Conservation (phyloP, 2,113 vertebrate genomes). For the Regulus satrapa region DNA sequence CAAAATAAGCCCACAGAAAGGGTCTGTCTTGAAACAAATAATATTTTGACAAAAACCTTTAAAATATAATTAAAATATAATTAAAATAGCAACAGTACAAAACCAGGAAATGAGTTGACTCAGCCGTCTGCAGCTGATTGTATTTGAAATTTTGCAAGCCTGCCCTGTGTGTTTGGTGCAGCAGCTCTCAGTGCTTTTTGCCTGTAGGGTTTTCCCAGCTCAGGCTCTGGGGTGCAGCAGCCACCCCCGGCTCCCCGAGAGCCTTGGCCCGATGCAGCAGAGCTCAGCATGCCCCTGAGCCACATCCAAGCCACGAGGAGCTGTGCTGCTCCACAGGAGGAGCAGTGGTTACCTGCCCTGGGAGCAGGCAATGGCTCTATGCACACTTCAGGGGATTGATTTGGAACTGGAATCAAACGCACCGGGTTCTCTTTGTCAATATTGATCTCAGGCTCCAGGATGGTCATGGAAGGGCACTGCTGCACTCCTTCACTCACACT, state of each 20-base stretch:
- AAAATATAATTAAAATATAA: neutral
- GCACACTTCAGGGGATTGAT: accelerated
- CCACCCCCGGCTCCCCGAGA: neutral
- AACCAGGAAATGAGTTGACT: neutral
- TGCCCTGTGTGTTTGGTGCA: neutral
- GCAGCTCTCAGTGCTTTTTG: neutral
- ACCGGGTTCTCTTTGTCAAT: constrained; percentile 80
- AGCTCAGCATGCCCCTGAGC: neutral
- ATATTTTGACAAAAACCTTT: neutral
- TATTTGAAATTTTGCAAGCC: too few relatives aligned
- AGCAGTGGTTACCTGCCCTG: accelerated
- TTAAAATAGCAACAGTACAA: neutral
- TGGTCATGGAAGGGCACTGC: constrained; percentile 88
- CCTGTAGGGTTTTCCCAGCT: too few relatives aligned
- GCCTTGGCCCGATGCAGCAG: neutral
- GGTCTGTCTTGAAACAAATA: neutral
- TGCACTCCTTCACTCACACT: constrained; percentile 78
- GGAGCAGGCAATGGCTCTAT: accelerated
- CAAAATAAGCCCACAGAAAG: neutral
- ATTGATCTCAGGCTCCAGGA: constrained; percentile 86
- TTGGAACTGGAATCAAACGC: neutral
- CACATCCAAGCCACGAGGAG: accelerated
- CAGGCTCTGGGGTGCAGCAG: accelerated
- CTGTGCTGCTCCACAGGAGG: accelerated
- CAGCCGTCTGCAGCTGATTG: neutral